These are phyloP conservation scores for Aspidoscelis tigris DNA, from an alignment of 2,113 vertebrate genomes.

Conservation along the genomic window DNA sequence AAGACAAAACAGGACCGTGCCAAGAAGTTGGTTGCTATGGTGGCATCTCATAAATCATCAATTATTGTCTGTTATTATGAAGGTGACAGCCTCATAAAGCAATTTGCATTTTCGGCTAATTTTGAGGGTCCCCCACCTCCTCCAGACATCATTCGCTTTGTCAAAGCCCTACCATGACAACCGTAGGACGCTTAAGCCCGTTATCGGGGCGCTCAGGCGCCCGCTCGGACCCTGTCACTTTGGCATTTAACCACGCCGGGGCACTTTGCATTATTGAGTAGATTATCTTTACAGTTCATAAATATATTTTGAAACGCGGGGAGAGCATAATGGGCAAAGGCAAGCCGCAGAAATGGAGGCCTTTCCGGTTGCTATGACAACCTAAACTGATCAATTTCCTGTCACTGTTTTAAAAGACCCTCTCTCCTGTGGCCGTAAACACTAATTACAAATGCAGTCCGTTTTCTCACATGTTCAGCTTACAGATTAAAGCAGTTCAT, in stretches of 20 bases:
- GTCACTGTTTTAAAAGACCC: constrained; percentile 80
- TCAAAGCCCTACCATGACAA: constrained; percentile 79
- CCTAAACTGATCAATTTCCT: constrained; percentile 88
- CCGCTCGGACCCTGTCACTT: constrained; percentile 69
- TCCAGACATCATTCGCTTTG: constrained; percentile 78
- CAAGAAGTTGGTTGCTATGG: constrained; percentile 77
- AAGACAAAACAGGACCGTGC: constrained; percentile 58
- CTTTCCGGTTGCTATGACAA: constrained; percentile 79
- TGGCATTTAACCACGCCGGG: constrained; percentile 70
- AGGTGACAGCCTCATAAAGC: constrained; percentile 79
- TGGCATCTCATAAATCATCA: constrained; percentile 83
- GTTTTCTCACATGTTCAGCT: constrained; percentile 77
- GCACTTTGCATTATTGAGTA: constrained; percentile 78
- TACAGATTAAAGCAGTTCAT: constrained; percentile 79
- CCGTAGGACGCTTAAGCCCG: constrained; percentile 71
- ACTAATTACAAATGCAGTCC: constrained; percentile 83
- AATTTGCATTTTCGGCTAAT: constrained; percentile 80
- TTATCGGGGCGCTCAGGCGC: constrained; percentile 71
- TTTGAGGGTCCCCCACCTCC: constrained; percentile 64
- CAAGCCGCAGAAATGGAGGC: constrained; percentile 66
- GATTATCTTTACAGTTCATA: constrained; percentile 78
- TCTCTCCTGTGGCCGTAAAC: constrained; percentile 79
- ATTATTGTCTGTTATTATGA: constrained; percentile 81
- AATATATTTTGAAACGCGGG: constrained; percentile 74
- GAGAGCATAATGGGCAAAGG: constrained; percentile 63